Evolutionary conservation across 2,113 vertebrate genomes (phyloP).

Genomic region (Opisthocomus hoazin): DNA sequence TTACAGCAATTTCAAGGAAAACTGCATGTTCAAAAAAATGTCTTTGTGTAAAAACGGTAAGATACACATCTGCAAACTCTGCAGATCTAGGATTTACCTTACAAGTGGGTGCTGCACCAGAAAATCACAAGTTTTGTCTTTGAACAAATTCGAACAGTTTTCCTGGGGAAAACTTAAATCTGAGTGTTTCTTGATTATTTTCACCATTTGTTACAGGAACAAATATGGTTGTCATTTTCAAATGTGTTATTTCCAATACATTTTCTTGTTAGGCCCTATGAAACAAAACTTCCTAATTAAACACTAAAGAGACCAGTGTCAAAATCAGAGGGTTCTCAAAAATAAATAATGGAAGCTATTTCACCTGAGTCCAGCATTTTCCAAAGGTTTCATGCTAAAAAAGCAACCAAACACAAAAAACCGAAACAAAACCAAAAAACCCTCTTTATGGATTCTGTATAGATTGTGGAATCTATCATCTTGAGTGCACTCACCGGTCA

Average conservation of each 20-base stretch:
- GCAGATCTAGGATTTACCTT: not conserved
- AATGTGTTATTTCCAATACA: not conserved
- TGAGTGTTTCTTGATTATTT: not conserved
- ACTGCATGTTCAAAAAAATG: conserved; percentile 27
- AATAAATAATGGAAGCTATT: not conserved
- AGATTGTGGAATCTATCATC: no score
- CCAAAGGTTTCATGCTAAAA: not conserved
- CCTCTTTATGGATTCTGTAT: not conserved
- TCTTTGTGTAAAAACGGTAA: not conserved
- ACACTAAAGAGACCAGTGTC: not conserved
- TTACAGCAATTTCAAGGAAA: conserved; percentile 50
- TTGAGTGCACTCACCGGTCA: no score
- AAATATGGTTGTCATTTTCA: not conserved
- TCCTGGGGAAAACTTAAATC: not conserved
- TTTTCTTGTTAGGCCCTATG: not conserved
- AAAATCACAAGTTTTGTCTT: not conserved
- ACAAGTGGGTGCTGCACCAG: not conserved
- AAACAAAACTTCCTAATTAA: not conserved
- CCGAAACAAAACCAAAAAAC: not conserved
- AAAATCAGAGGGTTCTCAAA: not conserved
- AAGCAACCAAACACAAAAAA: not conserved
- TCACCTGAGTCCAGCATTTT: not conserved
- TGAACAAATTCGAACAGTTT: not conserved
- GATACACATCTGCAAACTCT: not conserved
- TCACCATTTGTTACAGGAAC: not conserved